Percentiles rank a stretch among this genome's conserved stretches.
Evolutionary conservation across 2,888 invertebrate species (phyloP).

Genomic region (Euproctis similis): DNA sequence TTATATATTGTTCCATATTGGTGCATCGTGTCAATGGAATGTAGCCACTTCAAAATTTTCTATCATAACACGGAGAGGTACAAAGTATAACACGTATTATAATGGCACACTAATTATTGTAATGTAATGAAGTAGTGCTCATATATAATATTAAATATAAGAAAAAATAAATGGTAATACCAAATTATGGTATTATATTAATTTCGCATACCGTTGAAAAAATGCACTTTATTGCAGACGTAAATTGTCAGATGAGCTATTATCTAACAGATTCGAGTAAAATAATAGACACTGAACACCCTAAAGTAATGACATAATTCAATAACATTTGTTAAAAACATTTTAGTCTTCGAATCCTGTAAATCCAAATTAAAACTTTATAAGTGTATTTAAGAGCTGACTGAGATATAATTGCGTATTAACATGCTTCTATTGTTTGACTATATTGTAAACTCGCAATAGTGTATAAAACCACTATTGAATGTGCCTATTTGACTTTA

Average conservation of each 20-base stretch:
- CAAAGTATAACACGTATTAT: constrained; percentile 28
- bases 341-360: too few relatives aligned
- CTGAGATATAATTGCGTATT: constrained; percentile 39
- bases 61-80: constrained; percentile 15
- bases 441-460: constrained; percentile 41
- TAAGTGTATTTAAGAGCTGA: constrained; percentile 59
- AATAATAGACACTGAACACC: too few relatives aligned
- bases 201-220: too few relatives aligned
- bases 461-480: constrained; percentile 24
- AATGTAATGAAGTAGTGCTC: constrained; percentile 25
- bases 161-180: constrained; percentile 6
- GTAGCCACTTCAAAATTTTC: constrained; percentile 17
- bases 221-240: too few relatives aligned
- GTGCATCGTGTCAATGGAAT: too few relatives aligned
- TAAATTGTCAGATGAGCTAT: too few relatives aligned
- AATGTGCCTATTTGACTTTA: constrained; percentile 32
- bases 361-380: too few relatives aligned
- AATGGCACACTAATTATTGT: constrained; percentile 31
- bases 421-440: constrained; percentile 53
- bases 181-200: too few relatives aligned
- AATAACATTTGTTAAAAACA: too few relatives aligned
- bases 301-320: too few relatives aligned
- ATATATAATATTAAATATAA: constrained; percentile 23
- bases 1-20: too few relatives aligned
- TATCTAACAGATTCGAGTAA: too few relatives aligned